Percentiles rank a stretch among this genome's conserved stretches.
Evolutionary conservation across 92 coral and sea anemone genomes (phyloP).

Genomic region (Phymanthus crucifer): DNA sequence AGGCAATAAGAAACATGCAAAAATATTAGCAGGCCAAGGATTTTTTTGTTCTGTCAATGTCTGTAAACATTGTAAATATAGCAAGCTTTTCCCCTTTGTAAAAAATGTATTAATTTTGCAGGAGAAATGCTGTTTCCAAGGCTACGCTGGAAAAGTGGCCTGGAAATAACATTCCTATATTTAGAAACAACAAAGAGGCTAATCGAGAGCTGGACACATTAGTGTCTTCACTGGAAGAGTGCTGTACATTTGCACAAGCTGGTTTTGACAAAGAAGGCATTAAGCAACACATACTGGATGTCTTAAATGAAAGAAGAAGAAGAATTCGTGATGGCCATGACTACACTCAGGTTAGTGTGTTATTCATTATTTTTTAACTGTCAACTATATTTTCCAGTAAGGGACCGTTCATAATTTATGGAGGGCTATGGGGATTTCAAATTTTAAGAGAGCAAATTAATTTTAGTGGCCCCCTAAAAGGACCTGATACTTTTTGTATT

Average conservation of each 20-base stretch:
- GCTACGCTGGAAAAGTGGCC: conserved; percentile 9
- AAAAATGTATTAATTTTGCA: neutral
- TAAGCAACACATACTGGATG: conserved; percentile 34
- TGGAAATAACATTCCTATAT: conserved; percentile 5
- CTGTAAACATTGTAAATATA: conserved; percentile 1
- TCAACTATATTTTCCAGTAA: neutral
- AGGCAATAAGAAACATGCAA: neutral
- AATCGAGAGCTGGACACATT: neutral
- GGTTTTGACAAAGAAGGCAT: conserved; percentile 28
- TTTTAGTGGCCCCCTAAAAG: too few relatives aligned
- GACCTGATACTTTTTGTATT: too few relatives aligned
- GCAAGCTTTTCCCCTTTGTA: neutral
- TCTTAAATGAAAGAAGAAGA: conserved; percentile 31
- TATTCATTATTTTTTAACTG: neutral
- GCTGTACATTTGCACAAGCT: conserved; percentile 10
- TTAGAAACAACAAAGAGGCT: neutral
- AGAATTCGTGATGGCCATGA: conserved; percentile 30
- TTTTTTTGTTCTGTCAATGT: neutral
- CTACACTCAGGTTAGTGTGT: conserved; percentile 33
- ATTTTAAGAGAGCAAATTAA: too few relatives aligned
- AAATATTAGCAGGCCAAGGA: neutral
- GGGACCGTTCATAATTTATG: too few relatives aligned
- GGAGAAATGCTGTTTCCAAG: conserved; percentile 10
- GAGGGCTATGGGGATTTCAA: too few relatives aligned
- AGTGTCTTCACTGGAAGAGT: conserved; percentile 6